Evolutionary conservation across 1,140 invertebrate genomes (phyloP).

Genomic region (Riptortus pedestris): DNA sequence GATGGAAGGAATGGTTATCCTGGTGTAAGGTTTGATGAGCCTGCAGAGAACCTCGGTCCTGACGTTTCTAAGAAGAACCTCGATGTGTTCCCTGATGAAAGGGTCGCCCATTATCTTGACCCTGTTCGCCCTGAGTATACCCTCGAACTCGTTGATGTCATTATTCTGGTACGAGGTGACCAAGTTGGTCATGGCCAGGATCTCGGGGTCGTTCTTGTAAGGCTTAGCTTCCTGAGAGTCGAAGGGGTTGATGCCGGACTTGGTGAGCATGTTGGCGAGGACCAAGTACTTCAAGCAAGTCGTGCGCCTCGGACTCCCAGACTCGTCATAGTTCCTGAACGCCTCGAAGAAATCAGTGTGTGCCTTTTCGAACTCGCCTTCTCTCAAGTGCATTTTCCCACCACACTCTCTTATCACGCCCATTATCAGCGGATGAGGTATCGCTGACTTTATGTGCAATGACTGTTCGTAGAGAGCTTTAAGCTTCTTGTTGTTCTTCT

Average conservation of each 20-base stretch:
- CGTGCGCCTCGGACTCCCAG: slow-evolving; percentile 90
- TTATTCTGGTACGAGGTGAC: slow-evolving; percentile 99
- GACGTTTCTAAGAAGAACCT: slow-evolving; percentile 76
- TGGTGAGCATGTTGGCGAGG: slow-evolving; percentile 98
- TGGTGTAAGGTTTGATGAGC: slow-evolving; percentile 94
- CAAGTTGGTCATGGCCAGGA: slow-evolving; percentile 97
- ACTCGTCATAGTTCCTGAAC: slow-evolving; percentile 99
- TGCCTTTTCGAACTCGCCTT: slow-evolving; percentile 97
- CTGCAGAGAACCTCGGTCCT: slow-evolving; percentile 92
- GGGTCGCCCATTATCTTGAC: slow-evolving; percentile 99
- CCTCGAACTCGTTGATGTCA: slow-evolving; percentile 97
- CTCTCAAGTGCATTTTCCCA: slow-evolving; percentile 98
- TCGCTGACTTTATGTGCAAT: slow-evolving; percentile 96
- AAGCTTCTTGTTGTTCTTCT: slow-evolving; percentile 99
- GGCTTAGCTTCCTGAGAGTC: slow-evolving; percentile 99
- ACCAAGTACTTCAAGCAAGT: slow-evolving; percentile 98
- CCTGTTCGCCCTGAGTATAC: slow-evolving; percentile 87
- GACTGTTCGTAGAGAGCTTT: slow-evolving; percentile 98
- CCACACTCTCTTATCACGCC: slow-evolving; percentile 98
- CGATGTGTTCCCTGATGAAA: slow-evolving; percentile 98
- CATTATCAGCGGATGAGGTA: slow-evolving; percentile 99
- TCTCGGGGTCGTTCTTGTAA: slow-evolving; percentile 98
- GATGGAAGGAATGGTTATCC: slow-evolving; percentile 96
- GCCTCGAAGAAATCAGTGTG: slow-evolving; percentile 99
- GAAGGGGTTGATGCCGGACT: slow-evolving; percentile 99